Conservation (phyloP, 2,113 vertebrate genomes). For the Pygoscelis adeliae region DNA sequence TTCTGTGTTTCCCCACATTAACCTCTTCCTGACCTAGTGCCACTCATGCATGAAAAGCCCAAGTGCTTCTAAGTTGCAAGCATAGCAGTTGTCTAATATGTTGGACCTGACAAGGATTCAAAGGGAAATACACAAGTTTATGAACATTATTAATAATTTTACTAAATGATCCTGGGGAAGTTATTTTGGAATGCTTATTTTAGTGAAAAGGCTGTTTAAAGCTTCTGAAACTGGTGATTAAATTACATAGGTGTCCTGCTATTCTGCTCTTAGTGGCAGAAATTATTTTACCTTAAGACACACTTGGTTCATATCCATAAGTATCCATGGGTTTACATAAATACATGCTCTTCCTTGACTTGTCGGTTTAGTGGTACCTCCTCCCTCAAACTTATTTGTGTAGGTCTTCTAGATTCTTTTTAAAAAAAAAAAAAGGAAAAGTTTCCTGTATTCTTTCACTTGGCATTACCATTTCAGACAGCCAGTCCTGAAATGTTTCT, state of each 20-base stretch:
- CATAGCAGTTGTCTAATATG: neutral
- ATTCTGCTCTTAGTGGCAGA: neutral
- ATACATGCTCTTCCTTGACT: neutral
- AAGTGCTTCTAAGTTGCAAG: neutral
- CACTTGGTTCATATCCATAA: neutral
- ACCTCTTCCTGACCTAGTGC: constrained; percentile 22
- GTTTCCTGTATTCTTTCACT: neutral
- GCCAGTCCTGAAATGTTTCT: neutral
- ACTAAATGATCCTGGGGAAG: neutral
- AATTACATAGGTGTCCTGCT: neutral
- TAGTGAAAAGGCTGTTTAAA: neutral
- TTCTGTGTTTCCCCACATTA: constrained; percentile 12
- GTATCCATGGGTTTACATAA: neutral
- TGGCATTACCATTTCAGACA: neutral
- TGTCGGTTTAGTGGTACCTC: neutral
- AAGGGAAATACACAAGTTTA: neutral
- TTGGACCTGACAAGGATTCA: neutral
- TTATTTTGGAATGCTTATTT: neutral
- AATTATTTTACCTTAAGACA: neutral
- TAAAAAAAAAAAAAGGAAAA: neutral
- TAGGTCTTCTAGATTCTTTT: neutral
- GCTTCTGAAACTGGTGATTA: neutral
- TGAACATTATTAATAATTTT: neutral
- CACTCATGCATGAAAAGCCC: neutral
- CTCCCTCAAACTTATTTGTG: neutral